Evolutionary conservation across 2,797 vertebrate genomes (phyloP).

Genomic region (Vireo griseus): DNA sequence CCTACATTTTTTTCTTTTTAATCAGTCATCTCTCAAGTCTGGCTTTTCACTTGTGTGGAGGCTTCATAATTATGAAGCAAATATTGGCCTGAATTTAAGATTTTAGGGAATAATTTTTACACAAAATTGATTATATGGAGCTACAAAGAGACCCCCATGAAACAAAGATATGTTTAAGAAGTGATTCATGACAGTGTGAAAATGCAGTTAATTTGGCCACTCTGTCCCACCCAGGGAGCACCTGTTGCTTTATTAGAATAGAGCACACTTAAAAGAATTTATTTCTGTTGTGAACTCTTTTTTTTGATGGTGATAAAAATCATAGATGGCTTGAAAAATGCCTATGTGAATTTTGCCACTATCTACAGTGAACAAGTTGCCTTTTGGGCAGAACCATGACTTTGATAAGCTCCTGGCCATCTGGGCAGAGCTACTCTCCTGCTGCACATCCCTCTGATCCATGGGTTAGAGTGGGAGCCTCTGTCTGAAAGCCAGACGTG

Average conservation of each 20-base stretch:
- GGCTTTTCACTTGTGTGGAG: background rate
- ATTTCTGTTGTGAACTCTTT: background rate
- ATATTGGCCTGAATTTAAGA: background rate
- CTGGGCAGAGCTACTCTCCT: background rate
- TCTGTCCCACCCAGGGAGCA: background rate
- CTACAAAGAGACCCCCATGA: background rate
- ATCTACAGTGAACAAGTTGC: background rate
- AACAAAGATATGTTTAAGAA: background rate
- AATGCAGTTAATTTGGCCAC: background rate
- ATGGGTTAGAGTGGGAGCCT: background rate
- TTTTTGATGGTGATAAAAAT: background rate
- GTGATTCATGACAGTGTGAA: background rate
- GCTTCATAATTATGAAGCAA: background rate
- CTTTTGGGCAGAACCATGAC: background rate
- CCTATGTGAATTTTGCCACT: background rate
- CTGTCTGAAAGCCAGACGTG: background rate
- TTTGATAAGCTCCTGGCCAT: background rate
- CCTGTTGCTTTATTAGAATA: background rate
- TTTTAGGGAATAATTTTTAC: background rate
- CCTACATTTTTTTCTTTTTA: background rate
- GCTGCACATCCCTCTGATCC: background rate
- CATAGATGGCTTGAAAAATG: background rate
- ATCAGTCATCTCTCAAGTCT: background rate
- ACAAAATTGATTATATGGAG: background rate
- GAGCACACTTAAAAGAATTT: background rate